phyloP scores from a whole-genome alignment of 2,888 invertebrate genomes.

The Heliconius charithonia region DNA sequence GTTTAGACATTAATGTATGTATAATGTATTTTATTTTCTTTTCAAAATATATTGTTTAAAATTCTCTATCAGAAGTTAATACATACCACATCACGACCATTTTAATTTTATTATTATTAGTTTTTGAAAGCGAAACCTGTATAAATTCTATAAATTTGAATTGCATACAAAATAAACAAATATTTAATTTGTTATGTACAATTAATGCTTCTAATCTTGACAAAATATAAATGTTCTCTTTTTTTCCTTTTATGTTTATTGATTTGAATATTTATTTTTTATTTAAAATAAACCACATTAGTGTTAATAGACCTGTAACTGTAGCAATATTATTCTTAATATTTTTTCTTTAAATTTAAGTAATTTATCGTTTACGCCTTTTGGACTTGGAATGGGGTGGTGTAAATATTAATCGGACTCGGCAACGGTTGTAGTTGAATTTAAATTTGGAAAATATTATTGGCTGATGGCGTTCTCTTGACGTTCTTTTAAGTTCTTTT shows the following conservation, averaged over 20 bases:
- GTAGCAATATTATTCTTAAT: slow-evolving; percentile 4
- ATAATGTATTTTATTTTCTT: background rate
- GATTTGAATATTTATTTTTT: background rate
- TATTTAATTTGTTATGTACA: background rate
- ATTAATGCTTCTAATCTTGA: background rate
- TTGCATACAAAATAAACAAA: background rate
- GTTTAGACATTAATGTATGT: background rate
- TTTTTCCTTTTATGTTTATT: background rate
- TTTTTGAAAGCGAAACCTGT: background rate
- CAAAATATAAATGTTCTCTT: background rate
- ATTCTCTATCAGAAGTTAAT: background rate
- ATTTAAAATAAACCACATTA: background rate
- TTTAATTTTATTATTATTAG: background rate
- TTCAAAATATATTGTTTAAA: background rate
- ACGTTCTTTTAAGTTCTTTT: background rate
- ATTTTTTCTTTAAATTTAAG: slow-evolving; percentile 5
- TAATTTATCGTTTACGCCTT: slow-evolving; percentile 22
- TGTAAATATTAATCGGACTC: slow-evolving; percentile 64
- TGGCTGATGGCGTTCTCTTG: slow-evolving; percentile 54
- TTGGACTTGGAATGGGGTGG: slow-evolving; percentile 50
- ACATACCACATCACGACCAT: background rate
- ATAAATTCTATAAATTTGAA: background rate
- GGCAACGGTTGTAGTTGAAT: slow-evolving; percentile 65
- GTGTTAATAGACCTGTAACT: background rate
- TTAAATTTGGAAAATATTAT: slow-evolving; percentile 59